Conservation (phyloP, 2,797 vertebrate species). For the Bovichtus diacanthus region DNA sequence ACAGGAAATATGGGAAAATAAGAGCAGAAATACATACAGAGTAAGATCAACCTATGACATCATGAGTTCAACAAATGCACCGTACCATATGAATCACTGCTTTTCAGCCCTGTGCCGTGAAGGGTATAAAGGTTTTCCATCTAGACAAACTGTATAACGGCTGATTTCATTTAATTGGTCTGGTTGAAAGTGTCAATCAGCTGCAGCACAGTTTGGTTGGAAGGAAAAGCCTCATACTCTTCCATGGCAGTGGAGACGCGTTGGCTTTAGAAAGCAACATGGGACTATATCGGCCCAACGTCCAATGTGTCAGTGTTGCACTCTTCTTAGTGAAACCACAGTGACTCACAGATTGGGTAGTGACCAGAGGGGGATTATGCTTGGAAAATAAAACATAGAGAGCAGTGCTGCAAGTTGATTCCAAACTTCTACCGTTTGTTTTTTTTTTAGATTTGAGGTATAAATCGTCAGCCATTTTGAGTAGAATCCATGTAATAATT, state of each 20-base stretch:
- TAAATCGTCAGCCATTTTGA: neutral
- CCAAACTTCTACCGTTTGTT: neutral
- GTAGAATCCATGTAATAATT: neutral
- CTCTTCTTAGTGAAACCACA: neutral
- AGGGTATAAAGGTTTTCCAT: neutral
- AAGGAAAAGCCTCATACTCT: neutral
- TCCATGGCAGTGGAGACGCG: conserved; percentile 7
- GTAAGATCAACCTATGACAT: neutral
- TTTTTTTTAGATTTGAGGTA: neutral
- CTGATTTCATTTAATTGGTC: conserved; percentile 23
- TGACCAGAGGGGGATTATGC: conserved; percentile 19
- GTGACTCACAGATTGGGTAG: conserved; percentile 5
- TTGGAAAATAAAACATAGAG: neutral
- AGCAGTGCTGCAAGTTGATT: neutral
- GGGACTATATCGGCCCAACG: conserved; percentile 5
- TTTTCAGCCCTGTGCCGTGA: conserved; percentile 5
- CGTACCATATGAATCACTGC: neutral
- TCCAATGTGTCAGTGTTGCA: conserved; percentile 14
- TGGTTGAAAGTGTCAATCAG: conserved; percentile 37
- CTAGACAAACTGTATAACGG: conserved; percentile 12
- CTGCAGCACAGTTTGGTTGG: conserved; percentile 14
- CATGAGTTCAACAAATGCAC: conserved; percentile 13
- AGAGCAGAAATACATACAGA: neutral
- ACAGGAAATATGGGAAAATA: neutral
- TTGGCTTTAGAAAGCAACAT: conserved; percentile 10